Base-by-base conservation (phyloP, 2,888 invertebrate genomes). In the Salpingus planirostris region DNA sequence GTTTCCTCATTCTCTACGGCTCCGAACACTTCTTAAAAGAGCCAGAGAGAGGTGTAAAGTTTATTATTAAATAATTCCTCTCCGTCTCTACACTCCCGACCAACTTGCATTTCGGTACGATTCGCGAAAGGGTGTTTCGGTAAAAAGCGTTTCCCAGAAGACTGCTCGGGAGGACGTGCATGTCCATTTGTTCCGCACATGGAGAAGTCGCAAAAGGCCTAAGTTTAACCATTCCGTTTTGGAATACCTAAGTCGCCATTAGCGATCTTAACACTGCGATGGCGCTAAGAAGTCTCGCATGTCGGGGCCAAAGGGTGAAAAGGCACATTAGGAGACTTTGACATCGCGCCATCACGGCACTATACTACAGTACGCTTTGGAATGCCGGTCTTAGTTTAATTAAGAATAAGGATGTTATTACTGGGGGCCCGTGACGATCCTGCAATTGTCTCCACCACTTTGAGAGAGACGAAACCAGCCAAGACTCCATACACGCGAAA, bases 211-310 rank as follows among this genome's bases (percentile, higher is more conserved):
- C 55, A 54, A 57, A 58, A 59, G 57, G 57, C 57, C 57, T 57
- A 60, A 62, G 59, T 62, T 62, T 61, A 62, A 55, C 59, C 59
- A 63, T 63, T 63, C 62, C 54, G 60, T 63, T 63, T 63, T 55
- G 58, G 60, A 60, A 60, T 62, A 58, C 54, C 59, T 57, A 57
- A 60, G 56, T 56, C 52, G 55, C 57, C 59, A 58, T 58, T 59
- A 61, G 57, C 50, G 51, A 54, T 53, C 54, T 50, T 52, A 50
- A 54, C 49, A 49, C 52, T 18, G 5, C 8, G 5, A 18, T 8
- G 8, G 18, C 18, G 18, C 18, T 52, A 46, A 45, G 49, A 51
- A 52, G n/a, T n/a, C 53, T 53, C 54, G 52, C 51, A 46, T 55
- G 51, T 56, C 52, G 54, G 50, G 48, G n/a, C n/a, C n/a, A n/a